Percentiles rank a stretch among this genome's conserved stretches.
phyloP scores from a whole-genome alignment of 2,113 vertebrate genomes.

The Siniperca knerii region DNA sequence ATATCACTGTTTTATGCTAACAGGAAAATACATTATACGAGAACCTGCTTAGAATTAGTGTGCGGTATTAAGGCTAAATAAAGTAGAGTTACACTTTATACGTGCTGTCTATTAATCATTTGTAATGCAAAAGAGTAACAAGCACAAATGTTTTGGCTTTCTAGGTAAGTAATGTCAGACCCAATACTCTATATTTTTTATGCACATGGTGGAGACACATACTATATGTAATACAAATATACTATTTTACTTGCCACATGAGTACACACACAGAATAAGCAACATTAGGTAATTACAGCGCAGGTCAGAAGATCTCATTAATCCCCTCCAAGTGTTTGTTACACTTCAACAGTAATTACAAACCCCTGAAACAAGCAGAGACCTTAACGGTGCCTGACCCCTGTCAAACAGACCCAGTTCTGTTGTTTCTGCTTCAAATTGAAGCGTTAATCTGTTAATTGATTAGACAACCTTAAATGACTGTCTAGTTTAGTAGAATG shows the following conservation, averaged over 20 bases:
- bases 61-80: no score
- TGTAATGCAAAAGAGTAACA: background rate
- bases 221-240: background rate
- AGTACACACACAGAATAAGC: background rate
- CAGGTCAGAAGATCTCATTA: conserved; percentile 50
- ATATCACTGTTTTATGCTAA: no score
- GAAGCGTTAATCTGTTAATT: conserved; percentile 76
- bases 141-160: no score
- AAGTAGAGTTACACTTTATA: background rate
- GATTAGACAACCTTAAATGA: conserved; percentile 75
- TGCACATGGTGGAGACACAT: background rate
- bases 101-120: background rate
- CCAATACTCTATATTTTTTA: background rate
- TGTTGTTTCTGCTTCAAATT: conserved; percentile 49
- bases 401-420: conserved; percentile 25
- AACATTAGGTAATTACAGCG: conserved; percentile 60
- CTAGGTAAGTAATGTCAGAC: no score
- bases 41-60: no score
- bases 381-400: conserved; percentile 35
- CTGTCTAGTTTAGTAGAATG: conserved; percentile 63
- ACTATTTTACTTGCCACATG: background rate
- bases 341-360: conserved; percentile 43
- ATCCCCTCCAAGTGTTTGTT: conserved; percentile 57
- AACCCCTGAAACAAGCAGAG: conserved; percentile 38
- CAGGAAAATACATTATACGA: no score